Conservation (phyloP, 2,797 vertebrate species). For the Podarcis siculus region DNA sequence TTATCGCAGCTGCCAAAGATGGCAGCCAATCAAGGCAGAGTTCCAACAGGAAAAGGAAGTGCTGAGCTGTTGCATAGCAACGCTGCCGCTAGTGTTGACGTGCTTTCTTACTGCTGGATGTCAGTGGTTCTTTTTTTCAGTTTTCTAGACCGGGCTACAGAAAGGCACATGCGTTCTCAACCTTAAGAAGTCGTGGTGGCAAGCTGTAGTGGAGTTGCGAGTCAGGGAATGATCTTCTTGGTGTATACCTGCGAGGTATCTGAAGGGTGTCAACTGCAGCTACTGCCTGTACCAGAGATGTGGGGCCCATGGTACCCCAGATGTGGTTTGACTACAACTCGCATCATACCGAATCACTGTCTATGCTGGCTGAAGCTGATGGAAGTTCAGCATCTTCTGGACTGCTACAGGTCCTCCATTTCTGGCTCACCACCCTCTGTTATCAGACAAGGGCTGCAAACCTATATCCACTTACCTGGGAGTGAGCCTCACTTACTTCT, state of each 20-base stretch:
- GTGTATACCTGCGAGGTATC: too few species aligned
- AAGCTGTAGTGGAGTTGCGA: background rate
- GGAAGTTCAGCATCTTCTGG: too few species aligned
- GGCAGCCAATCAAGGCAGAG: background rate
- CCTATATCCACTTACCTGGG: too few species aligned
- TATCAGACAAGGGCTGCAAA: too few species aligned
- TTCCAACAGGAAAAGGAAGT: background rate
- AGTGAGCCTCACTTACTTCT: too few species aligned
- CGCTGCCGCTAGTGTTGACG: background rate
- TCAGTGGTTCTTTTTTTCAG: background rate
- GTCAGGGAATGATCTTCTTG: background rate
- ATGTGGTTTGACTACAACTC: too few species aligned
- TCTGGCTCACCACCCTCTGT: too few species aligned
- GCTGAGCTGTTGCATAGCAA: background rate
- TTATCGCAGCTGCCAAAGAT: background rate
- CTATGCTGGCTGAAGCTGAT: too few species aligned
- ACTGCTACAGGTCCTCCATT: too few species aligned
- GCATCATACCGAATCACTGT: too few species aligned
- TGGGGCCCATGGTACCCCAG: too few species aligned
- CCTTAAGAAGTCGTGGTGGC: background rate
- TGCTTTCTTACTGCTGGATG: background rate
- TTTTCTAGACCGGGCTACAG: background rate
- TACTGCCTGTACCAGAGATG: background rate
- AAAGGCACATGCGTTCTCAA: background rate
- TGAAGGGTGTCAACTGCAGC: background rate